Conservation (phyloP, 2,113 vertebrate species). For the Myiozetetes cayanensis region DNA sequence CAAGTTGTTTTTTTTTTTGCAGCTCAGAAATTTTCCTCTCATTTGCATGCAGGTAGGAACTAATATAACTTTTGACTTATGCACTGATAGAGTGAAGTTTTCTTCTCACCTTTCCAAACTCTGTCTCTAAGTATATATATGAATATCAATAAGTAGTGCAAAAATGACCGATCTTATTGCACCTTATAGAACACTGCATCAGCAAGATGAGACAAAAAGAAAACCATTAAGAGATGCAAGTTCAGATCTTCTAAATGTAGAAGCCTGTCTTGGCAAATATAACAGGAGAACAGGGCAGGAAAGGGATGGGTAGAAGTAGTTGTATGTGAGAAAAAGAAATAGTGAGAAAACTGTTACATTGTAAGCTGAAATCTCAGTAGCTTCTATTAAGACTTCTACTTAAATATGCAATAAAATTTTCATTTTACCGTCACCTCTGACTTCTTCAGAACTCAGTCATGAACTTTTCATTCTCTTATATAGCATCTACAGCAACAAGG, state of each 20-base stretch:
- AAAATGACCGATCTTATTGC: not conserved
- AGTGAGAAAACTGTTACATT: not conserved
- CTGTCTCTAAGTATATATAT: not conserved
- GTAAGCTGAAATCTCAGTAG: not conserved
- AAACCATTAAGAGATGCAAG: not conserved
- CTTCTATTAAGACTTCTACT: not conserved
- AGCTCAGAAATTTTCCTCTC: not conserved
- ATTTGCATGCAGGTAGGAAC: not conserved
- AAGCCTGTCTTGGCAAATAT: not conserved
- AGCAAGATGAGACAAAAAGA: not conserved
- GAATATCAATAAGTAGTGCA: not conserved
- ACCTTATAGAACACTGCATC: not conserved
- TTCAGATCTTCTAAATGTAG: not conserved
- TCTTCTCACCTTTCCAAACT: not conserved
- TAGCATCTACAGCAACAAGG: fast-evolving
- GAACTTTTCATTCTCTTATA: not conserved
- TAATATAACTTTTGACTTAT: not conserved
- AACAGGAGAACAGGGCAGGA: not conserved
- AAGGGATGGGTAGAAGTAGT: not conserved
- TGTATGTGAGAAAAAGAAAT: not conserved
- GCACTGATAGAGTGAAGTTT: not conserved
- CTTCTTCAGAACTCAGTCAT: not conserved
- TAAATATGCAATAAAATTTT: not conserved
- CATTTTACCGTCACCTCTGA: not conserved
- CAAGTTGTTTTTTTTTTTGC: not conserved